Base-by-base conservation (phyloP, 1,140 invertebrate species). In the Panulirus ornatus region DNA sequence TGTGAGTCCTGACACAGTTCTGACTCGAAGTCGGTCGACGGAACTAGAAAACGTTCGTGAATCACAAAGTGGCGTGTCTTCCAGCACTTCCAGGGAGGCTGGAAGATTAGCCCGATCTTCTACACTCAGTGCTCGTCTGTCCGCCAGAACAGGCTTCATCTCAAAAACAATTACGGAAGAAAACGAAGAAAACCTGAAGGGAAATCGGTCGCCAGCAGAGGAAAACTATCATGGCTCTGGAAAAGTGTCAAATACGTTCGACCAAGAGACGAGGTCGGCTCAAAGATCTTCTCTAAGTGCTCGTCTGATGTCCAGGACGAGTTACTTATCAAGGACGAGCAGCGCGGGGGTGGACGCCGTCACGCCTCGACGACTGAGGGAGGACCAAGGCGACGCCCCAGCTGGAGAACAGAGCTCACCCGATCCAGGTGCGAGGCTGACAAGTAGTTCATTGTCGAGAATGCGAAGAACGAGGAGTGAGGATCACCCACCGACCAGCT, bases 251-350 rank as follows among this genome's bases (percentile, higher is more conserved):
- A 27, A 47, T 42, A 30, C 5, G 27, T 2, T 27, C 27, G 42
- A 79, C 8, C 3, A 19, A 5, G 51, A 79, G 42, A 22, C 42
- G 6, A 8, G 8, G 40, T 1, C 47, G 1, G 5, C 2, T 27
- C 22, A 40, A 44, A 11, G 16, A 30, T 0, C 36, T 0, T 84
- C 82, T 44, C 51, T 84, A 16, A 71, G 66, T 19, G 54, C 63
- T 16, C 82, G 82, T 42, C 36, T 84, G 22, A 47, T n/a, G 8
- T 66, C 82, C 6, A 34, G 82, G n/a, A 71, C 82, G n/a, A 71
- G 82, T 42, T 84, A 66, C 40, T 22, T 71, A 27, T 38, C 82
- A n/a, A 40, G 63, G 40, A 58, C 38, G 9, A 11, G n/a, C n/a
- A 34, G 34, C n/a, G 44, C 16, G 19, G 81, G 38, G n/a, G 36